Evolutionary conservation across 2,113 vertebrate species (phyloP).

Genomic region (Sardina pilchardus): DNA sequence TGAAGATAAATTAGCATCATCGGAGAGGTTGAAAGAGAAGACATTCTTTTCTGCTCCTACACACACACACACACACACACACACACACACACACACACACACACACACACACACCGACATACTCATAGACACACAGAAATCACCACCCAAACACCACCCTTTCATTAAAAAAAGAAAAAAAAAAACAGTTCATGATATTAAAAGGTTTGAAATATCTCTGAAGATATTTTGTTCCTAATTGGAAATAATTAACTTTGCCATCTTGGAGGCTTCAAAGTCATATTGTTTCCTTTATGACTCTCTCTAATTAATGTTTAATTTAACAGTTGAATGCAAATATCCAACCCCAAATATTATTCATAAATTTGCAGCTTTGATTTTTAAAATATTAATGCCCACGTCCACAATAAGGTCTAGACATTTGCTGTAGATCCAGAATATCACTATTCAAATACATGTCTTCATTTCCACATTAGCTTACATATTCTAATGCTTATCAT

Average conservation of each 20-base stretch:
- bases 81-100: not conserved
- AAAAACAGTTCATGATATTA: conserved; percentile 43
- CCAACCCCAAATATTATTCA: conserved; percentile 58
- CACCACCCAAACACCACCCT: conserved; percentile 6
- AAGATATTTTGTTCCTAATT: conserved; percentile 58
- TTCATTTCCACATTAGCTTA: conserved; percentile 6
- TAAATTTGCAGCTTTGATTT: conserved; percentile 54
- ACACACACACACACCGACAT: not conserved
- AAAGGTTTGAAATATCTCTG: conserved; percentile 57
- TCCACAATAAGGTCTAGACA: conserved; percentile 49
- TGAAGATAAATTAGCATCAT: conserved; percentile 5
- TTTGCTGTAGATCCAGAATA: conserved; percentile 29
- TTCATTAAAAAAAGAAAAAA: no score
- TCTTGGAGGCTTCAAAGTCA: conserved; percentile 58
- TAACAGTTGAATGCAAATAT: conserved; percentile 62
- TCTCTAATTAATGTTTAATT: conserved; percentile 62
- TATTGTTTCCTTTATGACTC: conserved; percentile 59
- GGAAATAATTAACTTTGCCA: conserved; percentile 62
- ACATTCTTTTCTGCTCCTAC: not conserved
- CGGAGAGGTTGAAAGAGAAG: conserved; percentile 7
- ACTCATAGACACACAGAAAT: not conserved
- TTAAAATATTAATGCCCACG: conserved; percentile 59
- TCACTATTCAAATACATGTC: conserved; percentile 36
- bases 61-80: not conserved
- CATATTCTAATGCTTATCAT: not conserved